Percentiles rank a stretch among this genome's conserved stretches.
These are phyloP conservation scores for Carposina sasakii DNA, from an alignment of 1,140 invertebrate genomes.

Conservation along the genomic window DNA sequence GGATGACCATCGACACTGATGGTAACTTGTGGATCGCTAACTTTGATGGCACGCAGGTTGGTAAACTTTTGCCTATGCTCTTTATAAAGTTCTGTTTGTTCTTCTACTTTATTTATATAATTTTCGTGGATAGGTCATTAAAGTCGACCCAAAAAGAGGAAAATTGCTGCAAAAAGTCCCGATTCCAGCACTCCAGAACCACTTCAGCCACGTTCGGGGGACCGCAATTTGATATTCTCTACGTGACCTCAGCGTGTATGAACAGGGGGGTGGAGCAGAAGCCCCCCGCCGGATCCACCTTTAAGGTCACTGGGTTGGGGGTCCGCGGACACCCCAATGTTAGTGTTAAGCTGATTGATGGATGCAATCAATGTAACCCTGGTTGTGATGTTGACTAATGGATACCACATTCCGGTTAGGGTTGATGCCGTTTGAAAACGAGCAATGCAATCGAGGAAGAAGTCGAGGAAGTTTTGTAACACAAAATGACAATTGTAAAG, in stretches of 20 bases:
- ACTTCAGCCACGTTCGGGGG: conserved; percentile 89
- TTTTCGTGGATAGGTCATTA: conserved; percentile 48
- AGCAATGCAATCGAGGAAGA: too few species aligned
- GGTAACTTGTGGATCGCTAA: conserved; percentile 82
- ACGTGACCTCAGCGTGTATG: conserved; percentile 79
- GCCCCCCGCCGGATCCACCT: conserved; percentile 14
- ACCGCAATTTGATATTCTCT: conserved; percentile 81
- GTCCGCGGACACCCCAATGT: conserved; percentile 19
- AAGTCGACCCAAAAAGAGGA: conserved; percentile 49
- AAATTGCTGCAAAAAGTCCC: conserved; percentile 73
- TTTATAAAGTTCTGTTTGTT: too few species aligned
- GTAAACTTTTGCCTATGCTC: too few species aligned
- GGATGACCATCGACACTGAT: conserved; percentile 81
- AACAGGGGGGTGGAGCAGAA: conserved; percentile 24
- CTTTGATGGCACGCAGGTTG: conserved; percentile 74
- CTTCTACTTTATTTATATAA: too few species aligned
- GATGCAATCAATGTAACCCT: too few species aligned
- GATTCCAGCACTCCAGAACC: conserved; percentile 79
- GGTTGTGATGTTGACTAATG: too few species aligned
- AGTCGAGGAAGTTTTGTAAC: too few species aligned
- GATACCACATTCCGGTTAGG: too few species aligned
- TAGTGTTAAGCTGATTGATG: conserved; percentile 15
- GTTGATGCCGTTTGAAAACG: too few species aligned
- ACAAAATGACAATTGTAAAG: too few species aligned
- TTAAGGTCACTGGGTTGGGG: conserved; percentile 19